Evolutionary conservation across 1,140 invertebrate species (phyloP).

Genomic region (Drosophila subpulchrella): DNA sequence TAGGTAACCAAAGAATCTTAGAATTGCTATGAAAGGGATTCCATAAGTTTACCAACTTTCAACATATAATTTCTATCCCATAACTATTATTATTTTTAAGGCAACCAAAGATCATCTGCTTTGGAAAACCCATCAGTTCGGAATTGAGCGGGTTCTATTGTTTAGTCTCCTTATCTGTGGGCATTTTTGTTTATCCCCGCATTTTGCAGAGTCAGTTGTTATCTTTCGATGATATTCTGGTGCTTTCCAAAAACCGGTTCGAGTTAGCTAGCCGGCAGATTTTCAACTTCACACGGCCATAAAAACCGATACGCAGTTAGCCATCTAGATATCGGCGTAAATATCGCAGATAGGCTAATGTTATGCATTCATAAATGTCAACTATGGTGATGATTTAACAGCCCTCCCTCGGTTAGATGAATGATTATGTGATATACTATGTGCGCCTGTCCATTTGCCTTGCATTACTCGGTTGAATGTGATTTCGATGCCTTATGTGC

Average conservation of each 20-base stretch:
- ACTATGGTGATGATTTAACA: background rate
- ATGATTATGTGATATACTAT: background rate
- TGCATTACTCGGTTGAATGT: background rate
- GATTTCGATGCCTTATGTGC: background rate
- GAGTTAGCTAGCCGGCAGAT: constrained; percentile 42
- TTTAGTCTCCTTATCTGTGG: background rate
- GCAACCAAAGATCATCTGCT: no score
- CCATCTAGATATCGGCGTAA: constrained; percentile 1
- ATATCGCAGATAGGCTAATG: constrained; percentile 15
- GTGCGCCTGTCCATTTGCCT: background rate
- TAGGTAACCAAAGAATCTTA: no score
- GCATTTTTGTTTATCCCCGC: constrained; percentile 3
- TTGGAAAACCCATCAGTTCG: background rate
- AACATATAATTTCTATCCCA: no score
- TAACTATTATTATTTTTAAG: no score
- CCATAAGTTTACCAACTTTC: no score
- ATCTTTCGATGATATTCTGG: constrained; percentile 8
- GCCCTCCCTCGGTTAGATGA: background rate
- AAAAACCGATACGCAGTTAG: constrained; percentile 42
- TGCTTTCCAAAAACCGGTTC: constrained; percentile 37
- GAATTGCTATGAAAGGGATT: no score
- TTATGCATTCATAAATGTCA: constrained; percentile 49
- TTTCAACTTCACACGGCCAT: constrained; percentile 62
- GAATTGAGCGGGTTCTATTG: background rate
- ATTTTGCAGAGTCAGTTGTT: constrained; percentile 2